These are phyloP conservation scores for Podiceps cristatus DNA, from an alignment of 2,113 vertebrate genomes.

Conservation along the genomic window DNA sequence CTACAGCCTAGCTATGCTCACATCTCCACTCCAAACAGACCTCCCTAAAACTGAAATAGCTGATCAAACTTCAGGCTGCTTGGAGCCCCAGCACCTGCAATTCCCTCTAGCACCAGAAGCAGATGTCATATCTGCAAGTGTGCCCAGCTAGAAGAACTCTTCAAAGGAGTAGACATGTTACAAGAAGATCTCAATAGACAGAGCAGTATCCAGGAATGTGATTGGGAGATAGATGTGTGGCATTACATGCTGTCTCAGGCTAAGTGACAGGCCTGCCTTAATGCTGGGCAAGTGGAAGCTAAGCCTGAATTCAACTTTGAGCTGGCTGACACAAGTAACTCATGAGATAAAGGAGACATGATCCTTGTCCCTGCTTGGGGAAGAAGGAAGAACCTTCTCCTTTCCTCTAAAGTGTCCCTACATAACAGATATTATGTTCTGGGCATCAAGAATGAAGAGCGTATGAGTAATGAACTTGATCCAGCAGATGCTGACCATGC, in stretches of 20 bases:
- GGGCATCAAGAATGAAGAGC: neutral
- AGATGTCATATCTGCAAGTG: neutral
- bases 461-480: neutral
- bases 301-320: neutral
- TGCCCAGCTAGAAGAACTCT: neutral
- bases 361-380: neutral
- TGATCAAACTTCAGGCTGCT: neutral
- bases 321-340: neutral
- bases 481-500: neutral
- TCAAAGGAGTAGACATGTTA: neutral
- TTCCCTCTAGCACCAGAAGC: neutral
- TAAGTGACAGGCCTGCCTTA: neutral
- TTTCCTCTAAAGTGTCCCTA: neutral
- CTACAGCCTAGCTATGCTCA: neutral
- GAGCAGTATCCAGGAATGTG: neutral
- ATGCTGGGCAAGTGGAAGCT: neutral
- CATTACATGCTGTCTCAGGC: neutral
- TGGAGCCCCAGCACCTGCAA: neutral
- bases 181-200: neutral
- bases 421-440: neutral
- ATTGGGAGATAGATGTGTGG: rapidly evolving
- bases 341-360: too few relatives aligned
- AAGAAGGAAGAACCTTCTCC: neutral
- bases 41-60: neutral
- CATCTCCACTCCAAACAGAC: neutral